Conservation (phyloP, 2,113 vertebrate genomes). For the Microcebus griseorufus region DNA sequence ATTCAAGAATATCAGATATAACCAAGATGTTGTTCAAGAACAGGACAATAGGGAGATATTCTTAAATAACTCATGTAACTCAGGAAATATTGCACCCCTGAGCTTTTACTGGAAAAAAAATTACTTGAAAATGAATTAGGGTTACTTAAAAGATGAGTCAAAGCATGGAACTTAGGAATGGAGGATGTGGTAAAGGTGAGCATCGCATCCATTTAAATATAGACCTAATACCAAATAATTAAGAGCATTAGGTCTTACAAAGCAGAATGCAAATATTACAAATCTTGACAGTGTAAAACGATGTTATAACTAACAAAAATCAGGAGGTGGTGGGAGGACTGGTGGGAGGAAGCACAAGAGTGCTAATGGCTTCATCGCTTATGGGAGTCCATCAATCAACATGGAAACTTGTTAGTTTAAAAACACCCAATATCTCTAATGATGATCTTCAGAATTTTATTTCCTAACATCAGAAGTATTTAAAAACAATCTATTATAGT, state of each 20-base stretch:
- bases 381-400: not conserved
- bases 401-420: not conserved
- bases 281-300: not conserved
- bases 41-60: not conserved
- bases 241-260: not conserved
- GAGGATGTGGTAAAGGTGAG: not conserved
- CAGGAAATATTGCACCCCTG: not conserved
- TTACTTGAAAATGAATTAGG: slow-evolving; percentile 50
- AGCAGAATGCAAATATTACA: not conserved
- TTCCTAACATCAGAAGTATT: not conserved
- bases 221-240: slow-evolving; percentile 8
- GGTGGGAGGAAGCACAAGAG: not conserved
- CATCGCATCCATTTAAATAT: not conserved
- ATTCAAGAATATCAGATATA: not conserved
- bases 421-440: slow-evolving; percentile 17
- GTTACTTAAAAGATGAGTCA: slow-evolving; percentile 28
- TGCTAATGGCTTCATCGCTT: not conserved
- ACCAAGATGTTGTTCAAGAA: not conserved
- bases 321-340: not conserved
- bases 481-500: not conserved
- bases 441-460: slow-evolving; percentile 11
- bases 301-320: not conserved
- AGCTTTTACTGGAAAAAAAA: slow-evolving; percentile 10
- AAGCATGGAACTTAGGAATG: not conserved
- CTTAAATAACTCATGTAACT: slow-evolving; percentile 14